Conservation (phyloP, 2,113 vertebrate species). For the Phaethornis superciliosus region DNA sequence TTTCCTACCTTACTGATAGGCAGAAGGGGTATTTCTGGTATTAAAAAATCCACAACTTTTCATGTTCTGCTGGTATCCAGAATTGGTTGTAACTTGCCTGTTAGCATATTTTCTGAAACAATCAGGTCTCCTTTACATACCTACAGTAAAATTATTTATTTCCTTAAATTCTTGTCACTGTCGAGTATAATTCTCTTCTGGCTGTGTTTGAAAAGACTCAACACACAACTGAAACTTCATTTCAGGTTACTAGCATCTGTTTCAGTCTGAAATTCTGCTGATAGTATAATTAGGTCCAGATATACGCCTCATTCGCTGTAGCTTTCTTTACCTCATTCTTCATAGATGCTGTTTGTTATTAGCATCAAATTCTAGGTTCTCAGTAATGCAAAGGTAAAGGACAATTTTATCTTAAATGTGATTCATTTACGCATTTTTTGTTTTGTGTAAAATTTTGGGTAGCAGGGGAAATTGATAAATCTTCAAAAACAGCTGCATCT, state of each 20-base stretch:
- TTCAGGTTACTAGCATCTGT: not conserved
- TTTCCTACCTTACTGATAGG: not conserved
- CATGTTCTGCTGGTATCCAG: not conserved
- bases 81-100: not conserved
- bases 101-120: not conserved
- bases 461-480: not conserved
- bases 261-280: not conserved
- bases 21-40: not conserved
- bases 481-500: not conserved
- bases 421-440: not conserved
- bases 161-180: not conserved
- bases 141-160: not conserved
- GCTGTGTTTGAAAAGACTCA: not conserved
- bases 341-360: not conserved
- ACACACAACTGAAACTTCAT: not conserved
- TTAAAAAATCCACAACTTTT: not conserved
- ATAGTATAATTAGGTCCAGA: not conserved
- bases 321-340: not conserved
- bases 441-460: not conserved
- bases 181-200: not conserved
- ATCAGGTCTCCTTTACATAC: not conserved
- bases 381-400: not conserved
- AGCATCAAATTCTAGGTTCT: not conserved
- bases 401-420: not conserved
- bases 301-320: not conserved